Evolutionary conservation across 2,797 vertebrate genomes (phyloP).

Genomic region (Sebastes paucispinis): DNA sequence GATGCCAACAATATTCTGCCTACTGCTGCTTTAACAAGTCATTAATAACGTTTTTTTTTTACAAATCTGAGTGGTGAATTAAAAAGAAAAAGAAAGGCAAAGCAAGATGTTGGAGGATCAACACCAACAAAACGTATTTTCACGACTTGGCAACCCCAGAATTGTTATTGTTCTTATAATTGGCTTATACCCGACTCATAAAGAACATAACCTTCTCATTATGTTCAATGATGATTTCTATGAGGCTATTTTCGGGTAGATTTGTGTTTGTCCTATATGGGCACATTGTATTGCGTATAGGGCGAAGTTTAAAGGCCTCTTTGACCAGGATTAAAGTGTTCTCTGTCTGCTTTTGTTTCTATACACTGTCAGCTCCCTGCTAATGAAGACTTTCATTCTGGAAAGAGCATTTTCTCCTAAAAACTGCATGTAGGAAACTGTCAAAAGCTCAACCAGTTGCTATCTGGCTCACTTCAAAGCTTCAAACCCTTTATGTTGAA

Average conservation of each 20-base stretch:
- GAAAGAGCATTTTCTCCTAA: neutral
- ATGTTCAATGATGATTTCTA: neutral
- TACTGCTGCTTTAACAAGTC: too few relatives aligned
- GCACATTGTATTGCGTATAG: neutral
- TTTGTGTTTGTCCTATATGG: neutral
- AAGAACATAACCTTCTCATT: neutral
- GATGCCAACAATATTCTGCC: too few relatives aligned
- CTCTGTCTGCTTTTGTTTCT: neutral
- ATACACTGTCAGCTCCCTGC: neutral
- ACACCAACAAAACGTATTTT: neutral
- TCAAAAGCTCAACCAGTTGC: neutral
- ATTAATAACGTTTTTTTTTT: neutral
- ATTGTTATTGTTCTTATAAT: neutral
- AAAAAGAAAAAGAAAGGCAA: neutral
- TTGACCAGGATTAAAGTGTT: neutral
- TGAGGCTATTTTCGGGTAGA: neutral
- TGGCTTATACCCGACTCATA: neutral
- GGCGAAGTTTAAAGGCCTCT: neutral
- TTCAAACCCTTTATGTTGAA: slow-evolving; percentile 4
- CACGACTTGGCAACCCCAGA: neutral
- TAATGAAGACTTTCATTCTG: slow-evolving; percentile 8
- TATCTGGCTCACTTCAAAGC: slow-evolving; percentile 33
- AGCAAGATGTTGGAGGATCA: neutral
- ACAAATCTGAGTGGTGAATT: neutral
- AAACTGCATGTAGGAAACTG: neutral